These are phyloP conservation scores for Pararge aegeria DNA, from an alignment of 1,140 invertebrate genomes.

Conservation along the genomic window DNA sequence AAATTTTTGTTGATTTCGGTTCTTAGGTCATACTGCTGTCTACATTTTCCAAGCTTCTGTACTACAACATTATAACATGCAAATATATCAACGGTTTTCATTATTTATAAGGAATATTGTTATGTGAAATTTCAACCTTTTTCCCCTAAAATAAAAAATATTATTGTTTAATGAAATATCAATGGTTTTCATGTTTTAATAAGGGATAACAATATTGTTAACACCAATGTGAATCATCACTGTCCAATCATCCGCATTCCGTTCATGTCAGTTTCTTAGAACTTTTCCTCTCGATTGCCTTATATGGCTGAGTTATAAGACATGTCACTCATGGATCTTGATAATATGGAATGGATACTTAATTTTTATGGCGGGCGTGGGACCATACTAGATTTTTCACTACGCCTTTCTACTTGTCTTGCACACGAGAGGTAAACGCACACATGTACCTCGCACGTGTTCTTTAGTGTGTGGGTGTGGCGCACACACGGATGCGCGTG, in stretches of 20 bases:
- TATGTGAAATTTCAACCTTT: slow-evolving; percentile 1
- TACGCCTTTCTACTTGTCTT: slow-evolving; percentile 66
- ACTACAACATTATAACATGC: too few relatives aligned
- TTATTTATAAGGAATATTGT: not conserved
- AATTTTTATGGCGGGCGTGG: slow-evolving; percentile 24
- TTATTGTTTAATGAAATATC: too few relatives aligned
- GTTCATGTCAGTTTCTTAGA: slow-evolving; percentile 27
- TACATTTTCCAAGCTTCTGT: too few relatives aligned
- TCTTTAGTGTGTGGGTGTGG: slow-evolving; percentile 41
- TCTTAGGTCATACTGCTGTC: too few relatives aligned
- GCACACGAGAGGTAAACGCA: slow-evolving; percentile 34
- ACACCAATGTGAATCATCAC: slow-evolving; percentile 25
- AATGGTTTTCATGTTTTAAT: too few relatives aligned
- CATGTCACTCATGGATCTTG: slow-evolving; percentile 3
- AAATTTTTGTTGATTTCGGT: too few relatives aligned
- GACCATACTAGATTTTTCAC: slow-evolving; percentile 66
- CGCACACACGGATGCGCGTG: slow-evolving; percentile 45
- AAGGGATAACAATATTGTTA: too few relatives aligned
- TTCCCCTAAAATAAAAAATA: too few relatives aligned
- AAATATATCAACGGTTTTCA: too few relatives aligned
- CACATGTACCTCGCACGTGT: slow-evolving; percentile 41
- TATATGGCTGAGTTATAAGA: slow-evolving; percentile 20
- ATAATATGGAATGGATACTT: slow-evolving; percentile 19
- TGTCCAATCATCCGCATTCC: slow-evolving; percentile 35
- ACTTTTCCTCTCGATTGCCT: slow-evolving; percentile 29